These are phyloP conservation scores for Schizotus pectinicornis DNA, from an alignment of 2,888 invertebrate genomes.

Conservation along the genomic window DNA sequence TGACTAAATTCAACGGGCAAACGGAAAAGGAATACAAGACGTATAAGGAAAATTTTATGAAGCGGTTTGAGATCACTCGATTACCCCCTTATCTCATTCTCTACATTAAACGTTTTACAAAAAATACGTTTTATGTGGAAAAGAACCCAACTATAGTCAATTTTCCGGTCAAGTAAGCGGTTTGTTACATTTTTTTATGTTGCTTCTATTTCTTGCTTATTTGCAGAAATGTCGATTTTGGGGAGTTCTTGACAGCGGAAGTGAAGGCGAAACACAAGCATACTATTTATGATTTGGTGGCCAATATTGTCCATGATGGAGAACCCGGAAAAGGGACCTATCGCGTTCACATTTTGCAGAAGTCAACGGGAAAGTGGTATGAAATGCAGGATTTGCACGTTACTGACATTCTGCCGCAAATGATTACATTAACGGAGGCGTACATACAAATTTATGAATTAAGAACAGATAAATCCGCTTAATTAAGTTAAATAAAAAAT, in stretches of 20 bases:
- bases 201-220: conserved; percentile 25
- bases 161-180: conserved; percentile 94
- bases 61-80: conserved; percentile 92
- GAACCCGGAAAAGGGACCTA: conserved; percentile 95
- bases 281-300: conserved; percentile 96
- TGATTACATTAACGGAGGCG: conserved; percentile 98
- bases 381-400: conserved; percentile 96
- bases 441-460: conserved; percentile 90
- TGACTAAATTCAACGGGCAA: conserved; percentile 96
- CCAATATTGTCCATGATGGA: conserved; percentile 98
- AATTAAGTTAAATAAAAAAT: too few relatives aligned
- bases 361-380: conserved; percentile 83
- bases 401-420: conserved; percentile 96
- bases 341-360: conserved; percentile 91
- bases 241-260: conserved; percentile 89
- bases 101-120: conserved; percentile 97
- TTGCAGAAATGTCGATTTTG: conserved; percentile 93
- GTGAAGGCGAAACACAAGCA: conserved; percentile 77
- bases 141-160: conserved; percentile 99
- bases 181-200: conserved; percentile 11
- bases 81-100: conserved; percentile 94
- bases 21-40: conserved; percentile 98
- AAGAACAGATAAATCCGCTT: conserved; percentile 32
- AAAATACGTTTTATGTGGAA: conserved; percentile 98
- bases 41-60: conserved; percentile 97